Evolutionary conservation across 2,888 invertebrate species (phyloP).

Genomic region (Oscheius sp.): DNA sequence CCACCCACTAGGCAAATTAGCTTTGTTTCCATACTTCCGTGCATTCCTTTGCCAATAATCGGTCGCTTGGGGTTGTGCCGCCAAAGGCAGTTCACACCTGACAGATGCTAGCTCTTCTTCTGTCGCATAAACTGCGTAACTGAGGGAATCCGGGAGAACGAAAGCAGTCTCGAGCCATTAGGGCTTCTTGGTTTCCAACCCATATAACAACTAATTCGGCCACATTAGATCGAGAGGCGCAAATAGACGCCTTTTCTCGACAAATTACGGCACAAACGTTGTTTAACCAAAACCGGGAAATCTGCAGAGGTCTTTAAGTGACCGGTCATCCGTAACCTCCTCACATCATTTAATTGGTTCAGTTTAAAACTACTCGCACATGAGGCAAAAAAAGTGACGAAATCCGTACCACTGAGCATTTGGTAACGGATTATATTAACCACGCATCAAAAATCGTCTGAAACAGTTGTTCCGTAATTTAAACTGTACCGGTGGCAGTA

Average conservation of each 20-base stretch:
- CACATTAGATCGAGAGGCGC: constrained; percentile 30
- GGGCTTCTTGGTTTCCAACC: constrained; percentile 24
- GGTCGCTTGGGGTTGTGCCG: constrained; percentile 18
- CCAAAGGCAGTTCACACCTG: constrained; percentile 33
- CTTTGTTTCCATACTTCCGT: constrained; percentile 24
- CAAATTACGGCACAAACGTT: constrained; percentile 6
- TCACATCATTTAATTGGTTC: not conserved
- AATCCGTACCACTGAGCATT: too few species aligned
- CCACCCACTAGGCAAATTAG: constrained; percentile 37
- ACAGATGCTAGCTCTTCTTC: constrained; percentile 12
- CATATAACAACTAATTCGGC: constrained; percentile 31
- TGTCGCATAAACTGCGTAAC: not conserved
- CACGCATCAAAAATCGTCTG: too few species aligned
- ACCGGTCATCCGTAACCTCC: not conserved
- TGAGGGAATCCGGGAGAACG: not conserved
- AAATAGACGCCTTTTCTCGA: constrained; percentile 18
- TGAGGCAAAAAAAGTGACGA: too few species aligned
- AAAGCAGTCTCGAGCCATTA: constrained; percentile 21
- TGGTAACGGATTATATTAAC: too few species aligned
- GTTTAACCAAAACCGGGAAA: not conserved
- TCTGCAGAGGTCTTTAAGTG: constrained; percentile 1
- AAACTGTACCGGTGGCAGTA: too few species aligned
- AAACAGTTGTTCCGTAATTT: too few species aligned
- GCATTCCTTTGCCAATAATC: constrained; percentile 17
- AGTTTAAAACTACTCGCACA: too few species aligned